Conservation (phyloP, 2,888 invertebrate species). For the Willowsia nigromaculata region DNA sequence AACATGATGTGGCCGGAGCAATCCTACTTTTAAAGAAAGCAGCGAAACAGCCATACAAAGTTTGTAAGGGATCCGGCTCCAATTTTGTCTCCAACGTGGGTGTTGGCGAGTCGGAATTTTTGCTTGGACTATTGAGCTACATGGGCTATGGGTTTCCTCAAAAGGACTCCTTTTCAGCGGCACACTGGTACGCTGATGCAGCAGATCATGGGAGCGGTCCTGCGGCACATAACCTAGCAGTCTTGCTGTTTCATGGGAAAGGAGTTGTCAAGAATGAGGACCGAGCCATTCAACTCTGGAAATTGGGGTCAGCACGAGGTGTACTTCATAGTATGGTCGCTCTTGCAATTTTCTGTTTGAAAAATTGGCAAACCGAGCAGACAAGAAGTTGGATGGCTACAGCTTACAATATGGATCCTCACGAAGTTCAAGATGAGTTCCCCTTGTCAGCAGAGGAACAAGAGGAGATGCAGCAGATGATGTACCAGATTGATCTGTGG, state of each 20-base stretch:
- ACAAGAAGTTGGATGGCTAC: slow-evolving; percentile 66
- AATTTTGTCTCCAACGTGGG: slow-evolving; percentile 73
- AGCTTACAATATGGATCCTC: slow-evolving; percentile 50
- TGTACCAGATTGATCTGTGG: slow-evolving; percentile 64
- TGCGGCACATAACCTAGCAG: slow-evolving; percentile 69
- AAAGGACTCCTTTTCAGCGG: slow-evolving; percentile 64
- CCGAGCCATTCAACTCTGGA: slow-evolving; percentile 70
- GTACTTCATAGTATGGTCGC: slow-evolving; percentile 70
- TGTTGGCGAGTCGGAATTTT: slow-evolving; percentile 70
- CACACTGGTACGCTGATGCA: slow-evolving; percentile 66
- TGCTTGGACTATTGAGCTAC: slow-evolving; percentile 58
- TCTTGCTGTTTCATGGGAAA: slow-evolving; percentile 50
- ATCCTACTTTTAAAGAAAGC: slow-evolving; percentile 70
- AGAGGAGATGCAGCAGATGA: slow-evolving; percentile 48
- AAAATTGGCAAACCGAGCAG: slow-evolving; percentile 72
- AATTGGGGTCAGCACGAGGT: slow-evolving; percentile 70
- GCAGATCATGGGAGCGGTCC: slow-evolving; percentile 71
- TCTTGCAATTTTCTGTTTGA: slow-evolving; percentile 65
- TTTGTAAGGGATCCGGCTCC: slow-evolving; percentile 62
- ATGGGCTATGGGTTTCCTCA: slow-evolving; percentile 66
- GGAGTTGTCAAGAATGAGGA: slow-evolving; percentile 59
- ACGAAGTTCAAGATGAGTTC: slow-evolving; percentile 49
- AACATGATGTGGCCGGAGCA: slow-evolving; percentile 71
- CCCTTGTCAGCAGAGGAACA: slow-evolving; percentile 54
- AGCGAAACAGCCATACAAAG: slow-evolving; percentile 69